Evolutionary conservation across 2,888 invertebrate genomes (phyloP).

Genomic region (Drosophila monieri): DNA sequence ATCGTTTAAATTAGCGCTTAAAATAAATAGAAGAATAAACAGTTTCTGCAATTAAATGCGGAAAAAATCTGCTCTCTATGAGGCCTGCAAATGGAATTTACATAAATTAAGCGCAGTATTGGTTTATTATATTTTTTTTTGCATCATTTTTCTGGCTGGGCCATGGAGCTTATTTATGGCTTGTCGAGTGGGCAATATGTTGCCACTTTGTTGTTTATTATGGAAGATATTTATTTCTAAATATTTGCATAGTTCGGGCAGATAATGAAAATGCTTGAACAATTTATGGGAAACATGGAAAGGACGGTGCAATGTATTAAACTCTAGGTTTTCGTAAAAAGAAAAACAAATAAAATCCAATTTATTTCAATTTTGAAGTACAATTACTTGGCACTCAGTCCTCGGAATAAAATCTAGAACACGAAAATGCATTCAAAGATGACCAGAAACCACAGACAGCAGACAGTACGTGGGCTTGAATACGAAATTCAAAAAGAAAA

Average conservation of each 20-base stretch:
- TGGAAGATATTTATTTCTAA: slow-evolving; percentile 34
- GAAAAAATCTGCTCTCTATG: slow-evolving; percentile 44
- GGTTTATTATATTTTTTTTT: slow-evolving; percentile 14
- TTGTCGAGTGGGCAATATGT: slow-evolving; percentile 57
- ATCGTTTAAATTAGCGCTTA: slow-evolving; percentile 55
- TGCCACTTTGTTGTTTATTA: slow-evolving; percentile 61
- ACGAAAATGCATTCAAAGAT: slow-evolving; percentile 54
- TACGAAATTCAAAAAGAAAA: slow-evolving; percentile 10
- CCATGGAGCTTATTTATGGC: slow-evolving; percentile 53
- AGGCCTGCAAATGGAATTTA: slow-evolving; percentile 55
- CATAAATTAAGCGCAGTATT: slow-evolving; percentile 64
- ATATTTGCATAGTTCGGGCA: slow-evolving; percentile 25
- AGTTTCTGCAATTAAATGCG: slow-evolving; percentile 37
- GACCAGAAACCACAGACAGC: slow-evolving; percentile 13
- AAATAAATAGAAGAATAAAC: slow-evolving; percentile 45
- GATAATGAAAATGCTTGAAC: background rate
- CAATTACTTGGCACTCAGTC: slow-evolving; percentile 1
- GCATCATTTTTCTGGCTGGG: slow-evolving; percentile 1
- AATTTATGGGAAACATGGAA: slow-evolving; percentile 10
- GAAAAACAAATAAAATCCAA: slow-evolving; percentile 27
- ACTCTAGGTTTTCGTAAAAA: background rate
- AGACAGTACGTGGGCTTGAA: slow-evolving; percentile 11
- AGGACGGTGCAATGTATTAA: background rate
- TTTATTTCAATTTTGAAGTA: slow-evolving; percentile 9
- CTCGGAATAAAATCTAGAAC: slow-evolving; percentile 11